Conservation (phyloP, 2,888 invertebrate species). For the Drosophila diplacantha region DNA sequence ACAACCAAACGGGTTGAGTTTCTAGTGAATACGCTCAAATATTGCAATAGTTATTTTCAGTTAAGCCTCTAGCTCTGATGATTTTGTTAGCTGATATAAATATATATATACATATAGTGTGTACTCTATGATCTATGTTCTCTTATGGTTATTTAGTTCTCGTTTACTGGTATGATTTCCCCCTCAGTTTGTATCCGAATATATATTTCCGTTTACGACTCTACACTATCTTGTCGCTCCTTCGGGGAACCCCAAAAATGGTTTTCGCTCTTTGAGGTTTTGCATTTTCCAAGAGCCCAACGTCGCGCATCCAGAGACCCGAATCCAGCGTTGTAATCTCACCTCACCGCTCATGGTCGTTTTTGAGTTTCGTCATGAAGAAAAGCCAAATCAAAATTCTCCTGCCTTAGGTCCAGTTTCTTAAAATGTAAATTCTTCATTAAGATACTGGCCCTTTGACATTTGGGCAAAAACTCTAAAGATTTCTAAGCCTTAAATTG, state of each 20-base stretch:
- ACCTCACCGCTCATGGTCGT: conserved; percentile 18
- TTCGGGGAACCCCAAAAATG: conserved; percentile 13
- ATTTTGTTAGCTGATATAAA: conserved; percentile 20
- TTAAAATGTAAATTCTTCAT: not conserved
- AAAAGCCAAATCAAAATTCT: not conserved
- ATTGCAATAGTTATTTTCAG: conserved; percentile 20
- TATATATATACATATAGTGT: conserved; percentile 41
- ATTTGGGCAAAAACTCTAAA: not conserved
- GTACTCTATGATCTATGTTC: conserved; percentile 40
- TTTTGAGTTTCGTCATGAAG: conserved; percentile 5
- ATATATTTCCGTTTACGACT: conserved; percentile 24
- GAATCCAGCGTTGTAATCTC: conserved; percentile 36
- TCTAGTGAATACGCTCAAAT: conserved; percentile 2
- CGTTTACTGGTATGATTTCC: conserved; percentile 16
- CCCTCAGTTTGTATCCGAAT: conserved; percentile 15
- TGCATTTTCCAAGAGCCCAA: conserved; percentile 38
- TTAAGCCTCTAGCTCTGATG: conserved; percentile 31
- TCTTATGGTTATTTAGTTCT: conserved; percentile 32
- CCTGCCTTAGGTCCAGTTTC: not conserved
- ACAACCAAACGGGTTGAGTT: conserved; percentile 25
- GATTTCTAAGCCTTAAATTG: too few species aligned
- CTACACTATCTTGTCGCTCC: conserved; percentile 27
- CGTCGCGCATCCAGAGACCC: conserved; percentile 24
- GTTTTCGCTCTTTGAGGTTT: conserved; percentile 6
- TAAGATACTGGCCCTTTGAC: not conserved